A percentile compares a stretch with the other conserved stretches of the same genome.
Evolutionary conservation across 2,888 invertebrate species (phyloP).

Genomic region (Peribatodes rhomboidaria): DNA sequence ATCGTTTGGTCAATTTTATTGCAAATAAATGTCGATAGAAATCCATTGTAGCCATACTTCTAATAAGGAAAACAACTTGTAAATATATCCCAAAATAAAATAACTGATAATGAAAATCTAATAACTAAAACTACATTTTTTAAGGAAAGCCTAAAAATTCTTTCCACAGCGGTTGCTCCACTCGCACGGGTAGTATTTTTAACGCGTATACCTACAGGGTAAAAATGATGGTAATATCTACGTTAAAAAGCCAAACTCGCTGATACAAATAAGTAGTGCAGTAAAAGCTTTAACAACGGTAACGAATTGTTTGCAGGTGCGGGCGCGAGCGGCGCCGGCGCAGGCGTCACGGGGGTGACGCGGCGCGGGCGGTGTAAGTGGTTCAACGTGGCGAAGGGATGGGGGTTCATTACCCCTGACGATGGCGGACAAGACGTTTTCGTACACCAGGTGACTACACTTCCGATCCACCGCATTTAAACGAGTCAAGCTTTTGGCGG

Average conservation of each 20-base stretch:
- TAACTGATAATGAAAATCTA: background rate
- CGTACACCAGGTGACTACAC: conserved; percentile 93
- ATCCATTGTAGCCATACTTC: no score
- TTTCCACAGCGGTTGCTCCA: background rate
- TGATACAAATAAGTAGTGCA: conserved; percentile 15
- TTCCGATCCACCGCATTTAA: conserved; percentile 23
- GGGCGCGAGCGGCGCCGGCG: conserved; percentile 62
- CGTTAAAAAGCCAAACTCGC: conserved; percentile 10
- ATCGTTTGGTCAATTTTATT: no score
- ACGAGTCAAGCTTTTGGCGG: background rate
- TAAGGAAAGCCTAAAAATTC: background rate
- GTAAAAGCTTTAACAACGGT: conserved; percentile 41
- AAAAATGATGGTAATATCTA: conserved; percentile 12
- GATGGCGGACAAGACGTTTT: conserved; percentile 97
- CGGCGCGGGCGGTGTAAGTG: conserved; percentile 95
- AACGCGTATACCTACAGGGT: background rate
- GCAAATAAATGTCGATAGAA: no score
- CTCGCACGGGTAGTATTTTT: background rate
- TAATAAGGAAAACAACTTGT: no score
- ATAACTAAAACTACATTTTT: background rate
- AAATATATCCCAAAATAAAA: background rate
- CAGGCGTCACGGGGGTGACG: conserved; percentile 85
- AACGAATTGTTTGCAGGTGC: conserved; percentile 70
- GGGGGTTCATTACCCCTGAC: conserved; percentile 97
- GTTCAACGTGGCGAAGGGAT: conserved; percentile 98